Conservation (phyloP, 2,888 invertebrate genomes). For the Craniophora ligustri region DNA sequence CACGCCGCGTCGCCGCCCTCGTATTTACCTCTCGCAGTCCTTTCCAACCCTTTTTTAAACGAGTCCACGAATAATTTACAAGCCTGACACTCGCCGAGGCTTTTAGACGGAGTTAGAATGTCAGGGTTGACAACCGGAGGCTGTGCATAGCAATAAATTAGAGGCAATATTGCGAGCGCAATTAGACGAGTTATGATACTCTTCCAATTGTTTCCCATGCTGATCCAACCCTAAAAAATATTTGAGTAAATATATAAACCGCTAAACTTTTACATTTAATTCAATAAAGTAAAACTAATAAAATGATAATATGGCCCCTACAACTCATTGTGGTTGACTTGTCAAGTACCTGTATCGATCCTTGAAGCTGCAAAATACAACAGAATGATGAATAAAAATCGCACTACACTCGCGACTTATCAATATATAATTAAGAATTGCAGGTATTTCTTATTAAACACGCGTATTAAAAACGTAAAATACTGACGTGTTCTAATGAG, state of each 20-base stretch:
- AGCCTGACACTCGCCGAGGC: constrained; percentile 93
- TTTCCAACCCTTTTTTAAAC: constrained; percentile 93
- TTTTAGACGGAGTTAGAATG: constrained; percentile 75
- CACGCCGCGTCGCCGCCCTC: constrained; percentile 98
- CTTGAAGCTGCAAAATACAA: constrained; percentile 41
- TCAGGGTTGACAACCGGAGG: constrained; percentile 69
- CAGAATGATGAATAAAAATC: constrained; percentile 28
- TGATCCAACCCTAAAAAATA: constrained; percentile 63
- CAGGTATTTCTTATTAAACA: constrained; percentile 28
- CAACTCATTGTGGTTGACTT: constrained; percentile 12
- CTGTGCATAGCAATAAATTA: constrained; percentile 61
- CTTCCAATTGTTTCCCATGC: constrained; percentile 59
- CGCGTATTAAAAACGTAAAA: constrained; percentile 57
- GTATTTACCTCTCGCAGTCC: constrained; percentile 95
- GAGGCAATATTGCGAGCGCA: constrained; percentile 54
- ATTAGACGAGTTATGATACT: constrained; percentile 41
- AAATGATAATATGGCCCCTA: constrained; percentile 15
- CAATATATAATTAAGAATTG: constrained; percentile 28
- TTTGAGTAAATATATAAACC: constrained; percentile 29
- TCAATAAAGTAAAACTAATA: constrained; percentile 45
- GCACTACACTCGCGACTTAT: constrained; percentile 11
- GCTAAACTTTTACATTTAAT: constrained; percentile 42
- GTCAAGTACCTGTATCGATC: constrained; percentile 52
- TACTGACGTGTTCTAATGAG: constrained; percentile 79
- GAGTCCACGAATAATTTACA: constrained; percentile 93